Base-by-base conservation (phyloP, 2,888 invertebrate genomes). In the Hipparchia sbordonii region DNA sequence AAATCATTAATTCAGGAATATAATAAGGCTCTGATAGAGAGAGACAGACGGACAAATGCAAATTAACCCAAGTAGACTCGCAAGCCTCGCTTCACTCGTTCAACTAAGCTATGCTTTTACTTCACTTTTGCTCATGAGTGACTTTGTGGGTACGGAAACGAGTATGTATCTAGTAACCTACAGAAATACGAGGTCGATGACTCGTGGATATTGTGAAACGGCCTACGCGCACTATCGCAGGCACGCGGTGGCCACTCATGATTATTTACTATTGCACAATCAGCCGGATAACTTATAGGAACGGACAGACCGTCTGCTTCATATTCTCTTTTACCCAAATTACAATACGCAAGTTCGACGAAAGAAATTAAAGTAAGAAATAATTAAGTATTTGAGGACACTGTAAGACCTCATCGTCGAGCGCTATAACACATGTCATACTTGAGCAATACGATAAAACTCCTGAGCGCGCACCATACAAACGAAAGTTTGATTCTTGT, bases 121-220 rank as follows among this genome's bases (percentile, higher is more conserved):
- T 39, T 39, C 39, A 39, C 39, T 57, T 67, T 67, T 46, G 3
- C 59, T 71, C 52, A 56, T 54, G 70, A 72, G 77, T 62, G 75
- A 80, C 45, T 56, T 66, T 57, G 48, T 70, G 56, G 46, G 68
- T 70, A 67, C 72, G 84, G 82, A 85, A 86, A 81, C 82, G 74
- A 76, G 74, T 75, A 80, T 78, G 67, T 59, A 81, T 82, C 80
- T 78, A 81, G 77, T 81, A 80, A 81, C 82, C 79, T 79, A 84
- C 82, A 83, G 79, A 77, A 79, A 73, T 70, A 74, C 85, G 87
- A 87, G 87, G 87, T 86, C 85, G 77, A 82, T 85, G 87, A 81
- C 85, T 86, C 77, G 75, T 78, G 72, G 71, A 67, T 79, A 78
- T 85, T 85, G 83, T 81, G 83, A 85, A 84, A 85, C 78, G 67